Evolutionary conservation across 2,113 vertebrate species (phyloP).

Genomic region (Actenoides hombroni): DNA sequence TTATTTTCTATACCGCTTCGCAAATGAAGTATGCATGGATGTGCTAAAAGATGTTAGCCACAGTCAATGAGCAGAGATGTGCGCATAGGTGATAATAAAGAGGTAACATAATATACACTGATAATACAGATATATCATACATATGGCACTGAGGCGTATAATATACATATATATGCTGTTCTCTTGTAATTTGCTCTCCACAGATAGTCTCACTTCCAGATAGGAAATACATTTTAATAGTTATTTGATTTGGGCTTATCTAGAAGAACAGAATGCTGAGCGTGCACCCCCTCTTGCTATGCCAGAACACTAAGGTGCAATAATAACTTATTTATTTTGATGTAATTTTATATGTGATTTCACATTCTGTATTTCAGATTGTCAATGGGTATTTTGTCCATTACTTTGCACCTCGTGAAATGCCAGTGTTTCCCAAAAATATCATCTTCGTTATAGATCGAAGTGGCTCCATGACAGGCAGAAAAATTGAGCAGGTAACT

Average conservation of each 20-base stretch:
- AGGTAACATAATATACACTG: not conserved
- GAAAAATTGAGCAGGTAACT: slow-evolving; percentile 89
- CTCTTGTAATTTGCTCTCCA: not conserved
- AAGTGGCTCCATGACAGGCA: slow-evolving; percentile 89
- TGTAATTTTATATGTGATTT: not conserved
- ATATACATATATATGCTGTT: not conserved
- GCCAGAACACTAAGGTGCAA: not conserved
- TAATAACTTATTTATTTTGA: not conserved
- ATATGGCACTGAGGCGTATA: not conserved
- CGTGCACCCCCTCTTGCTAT: not conserved
- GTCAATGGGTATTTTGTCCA: slow-evolving; percentile 90
- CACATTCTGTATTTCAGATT: slow-evolving; percentile 69
- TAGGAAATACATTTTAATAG: not conserved
- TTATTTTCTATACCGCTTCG: not conserved
- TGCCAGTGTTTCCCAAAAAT: slow-evolving; percentile 86
- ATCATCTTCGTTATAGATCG: slow-evolving; percentile 89
- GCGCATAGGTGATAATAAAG: not conserved
- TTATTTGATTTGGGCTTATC: not conserved
- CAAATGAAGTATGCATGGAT: not conserved
- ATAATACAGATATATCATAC: not conserved
- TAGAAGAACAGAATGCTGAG: not conserved
- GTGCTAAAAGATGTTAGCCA: not conserved
- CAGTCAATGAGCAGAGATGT: not conserved
- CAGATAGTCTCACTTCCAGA: not conserved
- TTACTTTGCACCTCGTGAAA: slow-evolving; percentile 85